Evolutionary conservation across 2,888 invertebrate species (phyloP), one percentile per base, ranked within the genome.

Genomic region (Ptychoptera contaminata): DNA sequence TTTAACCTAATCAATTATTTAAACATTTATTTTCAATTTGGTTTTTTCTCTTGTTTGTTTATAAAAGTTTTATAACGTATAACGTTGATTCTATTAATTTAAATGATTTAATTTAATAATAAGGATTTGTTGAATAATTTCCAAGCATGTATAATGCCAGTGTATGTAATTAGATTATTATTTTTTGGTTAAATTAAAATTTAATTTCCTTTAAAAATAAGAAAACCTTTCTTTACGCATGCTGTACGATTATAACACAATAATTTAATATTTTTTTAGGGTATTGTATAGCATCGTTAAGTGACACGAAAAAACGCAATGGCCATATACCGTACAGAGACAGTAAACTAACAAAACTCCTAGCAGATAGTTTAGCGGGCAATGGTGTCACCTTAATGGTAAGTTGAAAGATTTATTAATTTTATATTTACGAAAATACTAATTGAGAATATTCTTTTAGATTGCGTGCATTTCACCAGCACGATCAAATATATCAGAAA

Each of bases 301-400:
- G 91, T 54, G 88, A 88, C 54, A 72, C 76, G 2, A 83, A 78
- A 59, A 79, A 80, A 55, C 77, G 82, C 49, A 69, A 68, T 42
- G 87, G 85, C 0, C 93, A 94, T 62, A 92, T 94, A 49, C 93
- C 93, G 0, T 94, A 93, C 63, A 68, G 94, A 54, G 93, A 94
- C 67, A 91, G 91, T 58, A 91, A 93, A 62, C 70, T 94, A 42
- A 94, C 94, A 7, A 94, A 94, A 64, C 68, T 94, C 6, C 64
- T 94, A 43, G 90, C 93, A 0, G 93, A 94, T 62, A 92, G 92
- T 55, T 71, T 94, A 6, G 90, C 92, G 0, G 93, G 94, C 37
- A 91, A 86, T 58, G 93, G 93, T 6, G 90, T 92, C 7, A 91
- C 93, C 0, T 70, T 94, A 10, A 94, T 94, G 93, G 90, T 88